Conservation (phyloP, 2,113 vertebrate genomes). For the Rhinopomastus cyanomelas region DNA sequence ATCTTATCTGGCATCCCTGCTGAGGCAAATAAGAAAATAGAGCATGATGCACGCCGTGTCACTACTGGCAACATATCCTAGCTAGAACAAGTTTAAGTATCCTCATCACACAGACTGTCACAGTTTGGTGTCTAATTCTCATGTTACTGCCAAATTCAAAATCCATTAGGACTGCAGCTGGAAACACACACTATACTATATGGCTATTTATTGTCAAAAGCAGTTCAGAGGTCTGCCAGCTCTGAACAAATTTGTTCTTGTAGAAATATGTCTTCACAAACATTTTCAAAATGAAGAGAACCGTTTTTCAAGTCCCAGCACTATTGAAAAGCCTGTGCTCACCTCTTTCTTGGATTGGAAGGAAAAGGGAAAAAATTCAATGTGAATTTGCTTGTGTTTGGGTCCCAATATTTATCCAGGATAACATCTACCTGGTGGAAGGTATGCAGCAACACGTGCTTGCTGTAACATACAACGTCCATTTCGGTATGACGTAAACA, state of each 20-base stretch:
- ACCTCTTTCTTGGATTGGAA: background rate
- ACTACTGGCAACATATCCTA: background rate
- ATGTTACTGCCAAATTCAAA: background rate
- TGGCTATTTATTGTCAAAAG: background rate
- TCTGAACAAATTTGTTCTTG: background rate
- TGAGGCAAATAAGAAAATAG: constrained; percentile 64
- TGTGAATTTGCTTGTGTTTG: background rate
- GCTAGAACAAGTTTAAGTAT: constrained; percentile 8
- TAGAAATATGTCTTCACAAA: constrained; percentile 8
- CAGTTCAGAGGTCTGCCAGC: background rate
- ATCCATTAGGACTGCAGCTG: background rate
- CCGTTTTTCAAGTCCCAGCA: background rate
- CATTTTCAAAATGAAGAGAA: background rate
- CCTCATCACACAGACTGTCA: background rate
- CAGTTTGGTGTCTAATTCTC: background rate
- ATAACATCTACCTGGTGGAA: background rate
- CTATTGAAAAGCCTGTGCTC: background rate
- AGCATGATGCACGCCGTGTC: constrained; percentile 20
- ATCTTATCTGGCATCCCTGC: constrained; percentile 72
- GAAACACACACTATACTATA: background rate
- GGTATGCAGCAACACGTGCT: background rate
- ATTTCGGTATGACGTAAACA: background rate
- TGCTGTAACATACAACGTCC: background rate
- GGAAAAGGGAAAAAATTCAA: background rate
- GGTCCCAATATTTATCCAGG: background rate